Conservation (phyloP, 2,888 invertebrate genomes). For the Drosophila hamatofila region DNA sequence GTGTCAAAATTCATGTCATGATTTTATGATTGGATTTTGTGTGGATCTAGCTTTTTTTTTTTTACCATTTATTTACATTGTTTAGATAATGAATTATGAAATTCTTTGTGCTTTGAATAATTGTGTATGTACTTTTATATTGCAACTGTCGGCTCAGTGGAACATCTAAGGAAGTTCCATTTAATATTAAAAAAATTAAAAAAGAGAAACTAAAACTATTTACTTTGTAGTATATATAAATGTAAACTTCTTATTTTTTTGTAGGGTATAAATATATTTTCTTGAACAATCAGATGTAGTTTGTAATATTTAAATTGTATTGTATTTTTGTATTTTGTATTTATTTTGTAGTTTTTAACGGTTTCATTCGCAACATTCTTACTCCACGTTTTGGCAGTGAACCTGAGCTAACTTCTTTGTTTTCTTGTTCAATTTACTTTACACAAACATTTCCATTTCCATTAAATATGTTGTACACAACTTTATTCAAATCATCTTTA, state of each 20-base stretch:
- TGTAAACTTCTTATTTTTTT: conserved; percentile 30
- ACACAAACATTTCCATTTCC: conserved; percentile 63
- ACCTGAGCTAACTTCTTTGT: conserved; percentile 83
- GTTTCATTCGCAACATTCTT: conserved; percentile 62
- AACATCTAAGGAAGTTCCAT: conserved; percentile 28
- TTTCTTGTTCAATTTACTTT: conserved; percentile 68
- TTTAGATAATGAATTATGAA: conserved; percentile 38
- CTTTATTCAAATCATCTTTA: conserved; percentile 51
- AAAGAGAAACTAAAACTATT: conserved; percentile 35
- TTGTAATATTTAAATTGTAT: conserved; percentile 17
- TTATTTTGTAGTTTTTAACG: conserved; percentile 41
- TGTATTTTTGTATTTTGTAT: conserved; percentile 20
- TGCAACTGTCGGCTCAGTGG: conserved; percentile 61
- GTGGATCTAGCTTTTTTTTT: conserved; percentile 17
- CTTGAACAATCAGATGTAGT: conserved; percentile 26
- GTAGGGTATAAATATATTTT: conserved; percentile 25
- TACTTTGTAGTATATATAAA: conserved; percentile 11
- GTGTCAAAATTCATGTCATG: conserved; percentile 13
- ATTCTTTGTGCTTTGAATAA: conserved; percentile 50
- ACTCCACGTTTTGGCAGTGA: conserved; percentile 84
- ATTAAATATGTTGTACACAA: conserved; percentile 44
- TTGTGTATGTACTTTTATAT: conserved; percentile 51
- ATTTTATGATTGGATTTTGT: conserved; percentile 9
- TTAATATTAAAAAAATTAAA: conserved; percentile 12
- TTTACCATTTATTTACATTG: conserved; percentile 50